A percentile compares a stretch with the other conserved stretches of the same genome.
These are phyloP conservation scores for Babyrousa celebensis DNA, from an alignment of 2,797 vertebrate species.

Conservation along the genomic window DNA sequence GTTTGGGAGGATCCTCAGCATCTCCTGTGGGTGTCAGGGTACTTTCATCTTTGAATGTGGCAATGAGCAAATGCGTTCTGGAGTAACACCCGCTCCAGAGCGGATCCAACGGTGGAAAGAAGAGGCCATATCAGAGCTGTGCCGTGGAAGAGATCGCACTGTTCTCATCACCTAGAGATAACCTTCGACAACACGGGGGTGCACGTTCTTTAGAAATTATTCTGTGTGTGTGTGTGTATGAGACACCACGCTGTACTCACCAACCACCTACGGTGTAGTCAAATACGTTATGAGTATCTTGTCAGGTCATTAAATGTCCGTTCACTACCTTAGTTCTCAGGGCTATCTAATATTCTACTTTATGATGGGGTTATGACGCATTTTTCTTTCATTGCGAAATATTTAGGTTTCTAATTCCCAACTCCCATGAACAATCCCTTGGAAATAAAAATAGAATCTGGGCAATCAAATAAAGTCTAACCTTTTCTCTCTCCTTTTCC, in stretches of 20 bases:
- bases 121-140: not conserved
- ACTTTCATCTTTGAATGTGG: not conserved
- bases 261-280: not conserved
- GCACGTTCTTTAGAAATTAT: not conserved
- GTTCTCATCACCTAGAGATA: not conserved
- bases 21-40: not conserved
- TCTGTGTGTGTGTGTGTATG: too few relatives aligned
- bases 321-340: not conserved
- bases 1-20: not conserved
- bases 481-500: not conserved
- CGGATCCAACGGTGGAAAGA: not conserved
- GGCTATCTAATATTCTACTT: not conserved
- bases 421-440: not conserved
- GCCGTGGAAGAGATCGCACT: not conserved
- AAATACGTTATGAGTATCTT: not conserved
- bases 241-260: too few relatives aligned
- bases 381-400: not conserved
- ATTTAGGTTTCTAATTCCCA: not conserved
- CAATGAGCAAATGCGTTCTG: not conserved
- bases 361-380: too few relatives aligned
- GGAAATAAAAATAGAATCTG: not conserved
- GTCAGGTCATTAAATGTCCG: not conserved
- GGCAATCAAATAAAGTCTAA: not conserved
- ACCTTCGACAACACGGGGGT: rapidly evolving
- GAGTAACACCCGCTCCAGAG: not conserved